Conservation (phyloP, 2,888 invertebrate genomes). For the Linnaemya vulpina region DNA sequence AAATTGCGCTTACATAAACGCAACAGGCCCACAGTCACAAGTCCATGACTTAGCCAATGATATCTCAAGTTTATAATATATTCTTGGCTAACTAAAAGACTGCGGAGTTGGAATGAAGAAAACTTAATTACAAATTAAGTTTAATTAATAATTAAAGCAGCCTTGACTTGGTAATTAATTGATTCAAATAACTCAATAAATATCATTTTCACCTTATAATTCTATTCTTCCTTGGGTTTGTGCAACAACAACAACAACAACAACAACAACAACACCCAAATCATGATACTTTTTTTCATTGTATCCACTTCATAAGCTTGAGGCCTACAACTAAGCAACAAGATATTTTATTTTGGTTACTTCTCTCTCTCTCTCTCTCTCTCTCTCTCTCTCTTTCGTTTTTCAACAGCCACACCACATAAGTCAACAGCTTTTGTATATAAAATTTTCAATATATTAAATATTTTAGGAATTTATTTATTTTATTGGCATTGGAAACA, state of each 20-base stretch:
- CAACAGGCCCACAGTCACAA: too few species aligned
- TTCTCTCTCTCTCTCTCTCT: too few species aligned
- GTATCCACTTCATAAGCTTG: background rate
- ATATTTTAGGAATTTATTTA: background rate
- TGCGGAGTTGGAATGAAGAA: too few species aligned
- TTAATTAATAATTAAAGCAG: too few species aligned
- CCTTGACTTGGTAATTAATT: too few species aligned
- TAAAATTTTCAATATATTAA: background rate
- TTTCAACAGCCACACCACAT: background rate
- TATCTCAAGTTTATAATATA: too few species aligned
- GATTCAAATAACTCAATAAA: too few species aligned
- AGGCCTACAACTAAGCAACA: background rate
- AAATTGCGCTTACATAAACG: too few species aligned
- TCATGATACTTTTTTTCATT: background rate
- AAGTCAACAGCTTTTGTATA: conserved; percentile 10
- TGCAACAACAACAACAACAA: background rate
- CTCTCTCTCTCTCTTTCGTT: background rate
- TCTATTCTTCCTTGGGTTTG: background rate
- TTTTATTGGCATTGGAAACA: background rate
- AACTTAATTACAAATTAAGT: too few species aligned
- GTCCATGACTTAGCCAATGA: too few species aligned
- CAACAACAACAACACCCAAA: background rate
- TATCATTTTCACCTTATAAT: background rate
- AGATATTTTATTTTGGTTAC: background rate
- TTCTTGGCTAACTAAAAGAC: too few species aligned